These are phyloP conservation scores for Acanthoscelides obtectus DNA, from an alignment of 2,888 invertebrate species.

Conservation along the genomic window DNA sequence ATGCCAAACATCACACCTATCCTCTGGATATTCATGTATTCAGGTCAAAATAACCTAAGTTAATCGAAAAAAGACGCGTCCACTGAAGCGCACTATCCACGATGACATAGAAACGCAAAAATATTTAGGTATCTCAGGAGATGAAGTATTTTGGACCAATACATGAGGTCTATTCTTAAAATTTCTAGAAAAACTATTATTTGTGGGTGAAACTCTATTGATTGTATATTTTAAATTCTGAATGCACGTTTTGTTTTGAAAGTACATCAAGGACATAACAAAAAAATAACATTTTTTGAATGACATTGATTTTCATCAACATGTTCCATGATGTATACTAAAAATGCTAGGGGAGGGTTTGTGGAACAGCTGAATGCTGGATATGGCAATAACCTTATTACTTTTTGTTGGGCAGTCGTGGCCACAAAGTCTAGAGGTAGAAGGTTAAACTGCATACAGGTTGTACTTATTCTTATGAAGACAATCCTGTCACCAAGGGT, in stretches of 20 bases:
- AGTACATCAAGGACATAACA: too few relatives aligned
- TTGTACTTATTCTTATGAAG: too few relatives aligned
- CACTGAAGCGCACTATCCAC: not conserved
- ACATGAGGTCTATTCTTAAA: not conserved
- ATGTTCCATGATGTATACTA: constrained; percentile 24
- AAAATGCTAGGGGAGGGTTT: constrained; percentile 20
- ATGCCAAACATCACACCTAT: not conserved
- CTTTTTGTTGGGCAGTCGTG: constrained; percentile 7
- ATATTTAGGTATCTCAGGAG: not conserved
- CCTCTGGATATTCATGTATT: not conserved
- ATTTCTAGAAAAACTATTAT: not conserved
- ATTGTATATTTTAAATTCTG: too few relatives aligned
- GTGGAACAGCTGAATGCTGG: constrained; percentile 10
- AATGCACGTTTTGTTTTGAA: too few relatives aligned
- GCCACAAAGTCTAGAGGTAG: too few relatives aligned
- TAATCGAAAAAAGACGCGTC: not conserved
- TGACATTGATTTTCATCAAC: too few relatives aligned
- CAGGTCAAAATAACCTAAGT: not conserved
- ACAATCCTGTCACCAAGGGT: too few relatives aligned
- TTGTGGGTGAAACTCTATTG: too few relatives aligned
- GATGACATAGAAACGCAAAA: not conserved
- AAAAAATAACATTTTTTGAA: too few relatives aligned
- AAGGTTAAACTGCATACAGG: too few relatives aligned
- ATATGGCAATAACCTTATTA: not conserved
- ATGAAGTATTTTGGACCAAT: not conserved